A percentile compares a stretch with the other conserved stretches of the same genome.
These are phyloP conservation scores for Muntiacus muntjak DNA, from an alignment of 2,113 vertebrate species.

Conservation along the genomic window DNA sequence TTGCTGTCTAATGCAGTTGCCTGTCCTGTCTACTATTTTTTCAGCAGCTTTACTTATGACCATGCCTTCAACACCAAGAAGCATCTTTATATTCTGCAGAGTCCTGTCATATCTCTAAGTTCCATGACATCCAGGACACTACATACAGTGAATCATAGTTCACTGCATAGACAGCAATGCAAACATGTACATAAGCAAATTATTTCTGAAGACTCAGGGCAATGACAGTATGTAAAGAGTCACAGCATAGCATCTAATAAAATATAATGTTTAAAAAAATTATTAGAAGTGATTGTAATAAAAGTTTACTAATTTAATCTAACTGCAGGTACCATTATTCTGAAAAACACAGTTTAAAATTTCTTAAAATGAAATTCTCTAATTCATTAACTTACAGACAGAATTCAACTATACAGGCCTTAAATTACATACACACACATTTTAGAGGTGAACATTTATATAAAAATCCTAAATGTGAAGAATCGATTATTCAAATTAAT, in stretches of 20 bases:
- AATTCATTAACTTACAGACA: not conserved
- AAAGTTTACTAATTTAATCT: not conserved
- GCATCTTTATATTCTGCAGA: not conserved
- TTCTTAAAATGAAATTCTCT: not conserved
- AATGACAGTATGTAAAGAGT: not conserved
- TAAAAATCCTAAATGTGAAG: slow-evolving; percentile 9
- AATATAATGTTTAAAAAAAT: not conserved
- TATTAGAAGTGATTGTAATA: not conserved
- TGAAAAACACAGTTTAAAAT: not conserved
- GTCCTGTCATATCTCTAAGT: not conserved
- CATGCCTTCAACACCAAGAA: not conserved
- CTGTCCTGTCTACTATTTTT: not conserved
- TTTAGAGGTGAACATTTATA: not conserved
- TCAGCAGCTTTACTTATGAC: not conserved
- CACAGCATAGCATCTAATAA: not conserved
- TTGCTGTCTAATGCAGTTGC: not conserved
- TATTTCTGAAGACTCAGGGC: not conserved
- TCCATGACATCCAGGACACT: not conserved
- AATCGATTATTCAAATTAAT: not conserved
- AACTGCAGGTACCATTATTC: not conserved
- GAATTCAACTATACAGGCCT: not conserved
- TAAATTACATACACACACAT: not conserved
- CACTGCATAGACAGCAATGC: not conserved
- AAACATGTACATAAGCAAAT: not conserved
- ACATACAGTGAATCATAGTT: not conserved